These are phyloP conservation scores for Choreutis nemorana DNA, from an alignment of 2,888 invertebrate species.

Conservation along the genomic window DNA sequence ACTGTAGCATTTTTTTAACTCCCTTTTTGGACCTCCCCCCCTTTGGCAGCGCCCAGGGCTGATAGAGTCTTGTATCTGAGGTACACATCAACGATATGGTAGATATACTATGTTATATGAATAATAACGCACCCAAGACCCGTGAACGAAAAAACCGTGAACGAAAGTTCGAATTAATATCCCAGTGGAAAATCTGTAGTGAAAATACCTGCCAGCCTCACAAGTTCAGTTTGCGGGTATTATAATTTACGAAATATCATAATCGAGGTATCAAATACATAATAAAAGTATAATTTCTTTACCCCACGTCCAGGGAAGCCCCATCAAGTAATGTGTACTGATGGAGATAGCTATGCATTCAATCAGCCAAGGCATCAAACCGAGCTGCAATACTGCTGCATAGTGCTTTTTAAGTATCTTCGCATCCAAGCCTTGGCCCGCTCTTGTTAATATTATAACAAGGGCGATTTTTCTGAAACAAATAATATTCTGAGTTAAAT, in stretches of 20 bases:
- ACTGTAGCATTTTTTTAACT: no score
- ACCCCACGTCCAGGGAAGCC: constrained; percentile 82
- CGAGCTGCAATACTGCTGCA: constrained; percentile 76
- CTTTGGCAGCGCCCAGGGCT: no score
- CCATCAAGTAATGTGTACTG: constrained; percentile 71
- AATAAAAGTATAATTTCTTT: constrained; percentile 13
- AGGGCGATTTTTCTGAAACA: constrained; percentile 77
- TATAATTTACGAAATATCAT: background rate
- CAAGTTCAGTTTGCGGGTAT: background rate
- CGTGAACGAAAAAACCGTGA: no score
- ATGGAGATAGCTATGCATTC: constrained; percentile 73
- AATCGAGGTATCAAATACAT: constrained; percentile 1
- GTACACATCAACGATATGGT: no score
- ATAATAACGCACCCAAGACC: no score
- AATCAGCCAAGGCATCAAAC: constrained; percentile 78
- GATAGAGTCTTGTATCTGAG: no score
- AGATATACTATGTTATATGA: no score
- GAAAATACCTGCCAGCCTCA: no score
- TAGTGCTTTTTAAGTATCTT: constrained; percentile 75
- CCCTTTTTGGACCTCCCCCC: no score
- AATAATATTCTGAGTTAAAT: background rate
- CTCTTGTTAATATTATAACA: constrained; percentile 83
- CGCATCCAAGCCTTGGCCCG: constrained; percentile 85
- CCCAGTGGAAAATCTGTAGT: no score
- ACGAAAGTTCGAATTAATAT: no score